A percentile compares a stretch with the other conserved stretches of the same genome.
Conservation (phyloP, 2,888 invertebrate species). For the Nineta flava region DNA sequence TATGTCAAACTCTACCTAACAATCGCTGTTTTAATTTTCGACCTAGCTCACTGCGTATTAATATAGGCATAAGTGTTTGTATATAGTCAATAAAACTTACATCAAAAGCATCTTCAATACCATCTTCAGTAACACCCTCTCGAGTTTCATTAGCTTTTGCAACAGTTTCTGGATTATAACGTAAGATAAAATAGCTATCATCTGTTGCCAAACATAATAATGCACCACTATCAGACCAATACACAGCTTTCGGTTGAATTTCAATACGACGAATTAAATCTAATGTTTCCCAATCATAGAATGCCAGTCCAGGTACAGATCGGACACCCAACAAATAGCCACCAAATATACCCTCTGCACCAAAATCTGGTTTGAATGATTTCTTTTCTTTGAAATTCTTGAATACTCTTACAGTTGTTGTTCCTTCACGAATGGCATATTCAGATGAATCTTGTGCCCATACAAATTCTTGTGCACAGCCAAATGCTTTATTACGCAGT, state of each 20-base stretch:
- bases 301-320: conserved; percentile 80
- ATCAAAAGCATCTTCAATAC: conserved; percentile 92
- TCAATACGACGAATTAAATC: conserved; percentile 90
- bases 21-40: too few species aligned
- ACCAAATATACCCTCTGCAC: conserved; percentile 91
- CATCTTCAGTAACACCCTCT: conserved; percentile 71
- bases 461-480: conserved; percentile 95
- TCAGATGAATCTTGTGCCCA: conserved; percentile 97
- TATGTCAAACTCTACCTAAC: too few species aligned
- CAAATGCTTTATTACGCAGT: conserved; percentile 94
- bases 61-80: too few species aligned
- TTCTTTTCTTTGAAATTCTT: conserved; percentile 98
- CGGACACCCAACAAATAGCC: conserved; percentile 82
- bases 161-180: conserved; percentile 74
- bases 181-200: conserved; percentile 86
- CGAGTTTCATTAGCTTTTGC: conserved; percentile 57
- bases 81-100: conserved; percentile 30
- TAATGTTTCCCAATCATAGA: conserved; percentile 95
- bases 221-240: conserved; percentile 93
- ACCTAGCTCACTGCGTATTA: too few species aligned
- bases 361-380: conserved; percentile 90
- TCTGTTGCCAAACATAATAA: conserved; percentile 89
- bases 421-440: conserved; percentile 76
- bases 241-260: conserved; percentile 84
- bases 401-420: conserved; percentile 81